Evolutionary conservation across 1,140 invertebrate genomes (phyloP), one percentile per base, ranked within the genome.

Genomic region (Pseudomyrmex dendroicus): DNA sequence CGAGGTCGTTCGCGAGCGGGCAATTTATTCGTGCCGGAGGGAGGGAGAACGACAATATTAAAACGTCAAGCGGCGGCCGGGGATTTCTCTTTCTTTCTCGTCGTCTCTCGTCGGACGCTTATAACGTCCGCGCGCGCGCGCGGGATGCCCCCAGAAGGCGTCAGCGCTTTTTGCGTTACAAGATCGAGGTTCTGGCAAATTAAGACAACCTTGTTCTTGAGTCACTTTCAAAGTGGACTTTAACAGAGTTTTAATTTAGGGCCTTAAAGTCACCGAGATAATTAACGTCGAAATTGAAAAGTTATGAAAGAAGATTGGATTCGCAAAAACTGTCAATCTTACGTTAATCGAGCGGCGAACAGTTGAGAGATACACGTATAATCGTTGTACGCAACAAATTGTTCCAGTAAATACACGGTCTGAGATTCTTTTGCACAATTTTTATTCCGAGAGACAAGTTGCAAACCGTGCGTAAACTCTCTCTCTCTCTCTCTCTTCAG

Each of bases 11-110:
- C 61, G 57, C 50, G 66, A 56, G 56, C 52, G 62, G 48, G 73
- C 84, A 86, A 87, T 88, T 88, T 87, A 88, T 88, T 88, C 76
- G 83, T 72, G 76, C 61, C 86, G 61, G 72, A 25, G 84, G 78
- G 82, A 35, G 35, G 35, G 35, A 35, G 35, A 35, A 35, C 35
- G 82, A 85, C 72, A 63, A 77, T 82, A 54, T 83, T 83, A 77
- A 66, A 54, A 80, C 67, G 80, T 50, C 76, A 63, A 73, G 52
- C 15, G 25, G 35, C 35, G 35, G 35, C 35, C 35, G 35, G 35
- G 35, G 63, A 83, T 87, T 73, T 87, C 82, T 80, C 68, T 20
- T 50, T 59, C 67, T 74, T 35, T 52, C 50, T 74, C 78, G 48
- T 82, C 46, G 20, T 12, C 68, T 12, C 68, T 82, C 46, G 20